Base-by-base conservation (phyloP, 1,140 invertebrate species). In the Dolichoris vasculosae region DNA sequence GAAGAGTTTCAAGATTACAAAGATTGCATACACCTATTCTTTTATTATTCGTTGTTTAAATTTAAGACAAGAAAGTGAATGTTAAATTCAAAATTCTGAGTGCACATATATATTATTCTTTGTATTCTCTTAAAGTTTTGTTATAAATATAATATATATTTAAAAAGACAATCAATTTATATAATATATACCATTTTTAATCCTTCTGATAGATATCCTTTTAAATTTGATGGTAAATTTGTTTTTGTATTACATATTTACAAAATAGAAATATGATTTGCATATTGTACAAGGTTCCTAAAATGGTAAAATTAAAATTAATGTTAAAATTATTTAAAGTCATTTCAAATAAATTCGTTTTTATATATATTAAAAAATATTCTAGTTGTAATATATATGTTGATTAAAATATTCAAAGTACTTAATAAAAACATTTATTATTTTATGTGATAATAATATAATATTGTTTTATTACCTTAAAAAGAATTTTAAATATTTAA, bases 1-100 rank as follows among this genome's bases (percentile, higher is more conserved):
- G 38, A 80, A 64, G 6, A 46, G 46, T 13, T 46, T 46, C 13
- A 7, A 63, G 40, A 80, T 80, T 35, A 23, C 77, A 80, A 80
- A 64, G 59, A 64, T 35, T 80, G 32, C 17, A 64, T 7, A 23
- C 11, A 32, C 40, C 4, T 63, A 23, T 40, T 8, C 38, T n/a
- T 15, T 55, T 35, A 26, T 46, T 46, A 35, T 35, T 38, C 7
- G 13, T 46, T 46, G 46, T 46, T 13, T 13, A 46, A 46, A n/a
- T n/a, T 69, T 3, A 69, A 30, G n/a, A n/a, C 13, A 46, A 46
- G 46, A 46, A 7, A 6, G 13, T 17, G n/a, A 8, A 17, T 32
- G 7, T 17, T 69, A n/a, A 63, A 20, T 20, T n/a, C 26, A 23
- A 20, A 4, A n/a, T 63, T 63, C 7, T 6, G n/a, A 7, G 64